Evolutionary conservation across 2,113 vertebrate species (phyloP).

Genomic region (Fulica atra): DNA sequence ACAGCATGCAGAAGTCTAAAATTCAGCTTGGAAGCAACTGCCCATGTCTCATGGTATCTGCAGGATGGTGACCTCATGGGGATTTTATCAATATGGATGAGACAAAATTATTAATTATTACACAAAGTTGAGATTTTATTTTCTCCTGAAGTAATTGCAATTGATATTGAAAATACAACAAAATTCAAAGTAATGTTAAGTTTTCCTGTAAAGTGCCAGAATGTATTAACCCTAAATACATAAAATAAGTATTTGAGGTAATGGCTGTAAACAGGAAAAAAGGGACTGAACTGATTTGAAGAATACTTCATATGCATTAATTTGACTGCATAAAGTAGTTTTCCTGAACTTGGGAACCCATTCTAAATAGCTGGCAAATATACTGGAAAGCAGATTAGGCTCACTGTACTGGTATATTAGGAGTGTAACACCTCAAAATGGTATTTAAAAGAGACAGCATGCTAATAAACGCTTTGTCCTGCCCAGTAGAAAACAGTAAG

Average conservation of each 20-base stretch:
- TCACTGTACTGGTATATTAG: neutral
- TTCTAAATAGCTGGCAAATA: neutral
- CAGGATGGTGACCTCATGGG: neutral
- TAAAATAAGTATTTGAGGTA: neutral
- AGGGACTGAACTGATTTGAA: neutral
- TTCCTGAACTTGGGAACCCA: neutral
- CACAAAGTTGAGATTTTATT: neutral
- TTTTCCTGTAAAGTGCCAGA: neutral
- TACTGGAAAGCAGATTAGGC: neutral
- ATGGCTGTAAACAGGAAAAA: neutral
- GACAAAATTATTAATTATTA: neutral
- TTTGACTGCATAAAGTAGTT: neutral
- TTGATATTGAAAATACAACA: neutral
- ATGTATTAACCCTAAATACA: neutral
- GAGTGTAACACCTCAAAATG: neutral
- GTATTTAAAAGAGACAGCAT: neutral
- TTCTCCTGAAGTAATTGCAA: neutral
- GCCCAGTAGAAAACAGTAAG: neutral
- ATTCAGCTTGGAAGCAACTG: neutral
- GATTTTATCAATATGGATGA: neutral
- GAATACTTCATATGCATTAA: neutral
- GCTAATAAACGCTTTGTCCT: neutral
- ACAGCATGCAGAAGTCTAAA: neutral
- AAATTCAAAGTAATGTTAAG: neutral
- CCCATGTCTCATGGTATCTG: neutral